Evolutionary conservation across 2,888 invertebrate genomes (phyloP).

Genomic region (Drosophila helvetica): DNA sequence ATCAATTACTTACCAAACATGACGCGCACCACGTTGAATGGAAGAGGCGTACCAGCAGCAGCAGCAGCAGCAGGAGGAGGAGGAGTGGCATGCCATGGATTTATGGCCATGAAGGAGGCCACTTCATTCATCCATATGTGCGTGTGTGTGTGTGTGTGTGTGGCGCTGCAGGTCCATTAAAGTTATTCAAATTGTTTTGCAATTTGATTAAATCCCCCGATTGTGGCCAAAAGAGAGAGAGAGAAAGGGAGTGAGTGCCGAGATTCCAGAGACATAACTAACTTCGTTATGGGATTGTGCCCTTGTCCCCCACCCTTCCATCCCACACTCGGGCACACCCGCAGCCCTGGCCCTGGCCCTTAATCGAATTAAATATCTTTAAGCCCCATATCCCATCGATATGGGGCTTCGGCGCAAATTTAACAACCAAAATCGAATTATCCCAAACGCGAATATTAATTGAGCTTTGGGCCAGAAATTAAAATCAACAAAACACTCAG

Average conservation of each 20-base stretch:
- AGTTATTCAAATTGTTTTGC: slow-evolving; percentile 44
- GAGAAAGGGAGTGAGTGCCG: background rate
- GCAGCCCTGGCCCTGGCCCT: slow-evolving; percentile 3
- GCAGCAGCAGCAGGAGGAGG: background rate
- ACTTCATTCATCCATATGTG: slow-evolving; percentile 1
- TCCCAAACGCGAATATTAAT: slow-evolving; percentile 60
- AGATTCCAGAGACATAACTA: slow-evolving; percentile 26
- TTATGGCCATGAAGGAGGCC: slow-evolving; percentile 46
- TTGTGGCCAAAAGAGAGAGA: slow-evolving; percentile 12
- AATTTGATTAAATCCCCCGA: slow-evolving; percentile 49
- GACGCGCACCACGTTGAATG: slow-evolving; percentile 35
- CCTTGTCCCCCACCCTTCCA: background rate
- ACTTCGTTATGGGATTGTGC: slow-evolving; percentile 32
- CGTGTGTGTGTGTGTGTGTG: slow-evolving; percentile 13
- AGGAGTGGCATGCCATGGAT: slow-evolving; percentile 35
- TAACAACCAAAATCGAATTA: slow-evolving; percentile 66
- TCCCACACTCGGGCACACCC: background rate
- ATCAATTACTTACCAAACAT: slow-evolving; percentile 77
- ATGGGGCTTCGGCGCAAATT: slow-evolving; percentile 18
- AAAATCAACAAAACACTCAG: slow-evolving; percentile 1
- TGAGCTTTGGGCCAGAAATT: slow-evolving; percentile 50
- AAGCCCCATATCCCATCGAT: slow-evolving; percentile 7
- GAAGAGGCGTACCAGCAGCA: background rate
- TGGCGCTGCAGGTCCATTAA: slow-evolving; percentile 40
- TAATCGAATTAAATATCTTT: slow-evolving; percentile 30